These are phyloP conservation scores for Archocentrus centrarchus DNA, from an alignment of 2,113 vertebrate species.

Conservation along the genomic window DNA sequence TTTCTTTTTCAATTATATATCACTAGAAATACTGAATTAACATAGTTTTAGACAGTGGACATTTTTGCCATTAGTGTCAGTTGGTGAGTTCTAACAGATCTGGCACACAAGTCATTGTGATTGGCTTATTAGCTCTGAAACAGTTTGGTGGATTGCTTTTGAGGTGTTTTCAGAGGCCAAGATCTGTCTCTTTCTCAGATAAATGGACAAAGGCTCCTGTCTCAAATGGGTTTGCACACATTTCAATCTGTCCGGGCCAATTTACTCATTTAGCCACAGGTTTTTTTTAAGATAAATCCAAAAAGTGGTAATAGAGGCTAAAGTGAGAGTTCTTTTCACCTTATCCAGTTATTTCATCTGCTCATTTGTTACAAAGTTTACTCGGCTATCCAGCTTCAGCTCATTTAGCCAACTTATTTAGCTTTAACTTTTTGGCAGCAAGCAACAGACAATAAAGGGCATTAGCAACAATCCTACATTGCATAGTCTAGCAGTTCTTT, in stretches of 20 bases:
- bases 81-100: not conserved
- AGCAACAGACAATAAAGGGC: not conserved
- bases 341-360: not conserved
- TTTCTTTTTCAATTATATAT: conserved; percentile 9
- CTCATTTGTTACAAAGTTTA: not conserved
- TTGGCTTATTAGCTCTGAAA: not conserved
- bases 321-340: not conserved
- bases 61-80: conserved; percentile 2
- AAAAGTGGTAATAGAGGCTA: conserved; percentile 1
- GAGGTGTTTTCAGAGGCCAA: not conserved
- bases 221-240: conserved; percentile 12
- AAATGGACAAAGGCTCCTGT: not conserved
- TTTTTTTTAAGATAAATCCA: not conserved
- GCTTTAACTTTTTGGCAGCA: not conserved
- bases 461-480: not conserved
- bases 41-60: not conserved
- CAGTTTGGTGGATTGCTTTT: not conserved
- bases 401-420: conserved; percentile 6
- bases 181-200: not conserved
- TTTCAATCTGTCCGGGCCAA: not conserved
- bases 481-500: not conserved
- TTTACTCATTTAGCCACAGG: not conserved
- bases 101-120: not conserved
- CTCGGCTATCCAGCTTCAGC: not conserved
- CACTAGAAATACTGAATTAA: not conserved